Evolutionary conservation across 1,140 invertebrate genomes (phyloP).

Genomic region (Orchestia grillus): DNA sequence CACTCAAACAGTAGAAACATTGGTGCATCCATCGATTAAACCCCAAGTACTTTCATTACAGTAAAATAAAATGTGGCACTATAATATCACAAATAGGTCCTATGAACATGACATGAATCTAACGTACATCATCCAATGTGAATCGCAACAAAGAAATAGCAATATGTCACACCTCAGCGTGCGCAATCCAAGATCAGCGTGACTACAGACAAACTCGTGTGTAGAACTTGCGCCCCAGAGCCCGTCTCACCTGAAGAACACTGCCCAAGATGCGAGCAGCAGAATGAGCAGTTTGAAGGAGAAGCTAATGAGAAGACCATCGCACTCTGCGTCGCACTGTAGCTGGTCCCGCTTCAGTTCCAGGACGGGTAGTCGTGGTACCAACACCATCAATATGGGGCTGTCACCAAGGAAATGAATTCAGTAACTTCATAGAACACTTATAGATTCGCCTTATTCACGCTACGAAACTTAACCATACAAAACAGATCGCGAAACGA

Average conservation of each 20-base stretch:
- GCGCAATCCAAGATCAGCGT: too few relatives aligned
- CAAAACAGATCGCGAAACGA: background rate
- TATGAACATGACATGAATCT: too few relatives aligned
- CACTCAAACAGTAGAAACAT: too few relatives aligned
- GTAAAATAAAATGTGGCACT: too few relatives aligned
- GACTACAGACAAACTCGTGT: background rate
- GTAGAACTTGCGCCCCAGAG: background rate
- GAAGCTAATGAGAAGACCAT: constrained; percentile 90
- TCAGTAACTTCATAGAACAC: background rate
- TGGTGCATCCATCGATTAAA: too few relatives aligned
- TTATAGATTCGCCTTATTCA: too few relatives aligned
- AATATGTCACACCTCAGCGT: too few relatives aligned
- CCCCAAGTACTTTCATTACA: too few relatives aligned
- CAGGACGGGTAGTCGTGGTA: constrained; percentile 84
- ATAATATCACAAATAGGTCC: too few relatives aligned
- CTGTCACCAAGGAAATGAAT: background rate
- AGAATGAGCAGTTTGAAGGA: constrained; percentile 92
- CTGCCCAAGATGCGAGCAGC: constrained; percentile 92
- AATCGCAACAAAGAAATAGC: too few relatives aligned
- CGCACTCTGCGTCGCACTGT: constrained; percentile 86
- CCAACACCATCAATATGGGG: constrained; percentile 87
- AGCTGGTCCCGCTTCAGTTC: constrained; percentile 68
- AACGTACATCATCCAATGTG: too few relatives aligned
- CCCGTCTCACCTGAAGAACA: constrained; percentile 72
- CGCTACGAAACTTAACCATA: background rate